Percentiles rank a stretch among this genome's conserved stretches.
phyloP scores from a whole-genome alignment of 2,888 invertebrate genomes.

The Rhaphigaster nebulosa region DNA sequence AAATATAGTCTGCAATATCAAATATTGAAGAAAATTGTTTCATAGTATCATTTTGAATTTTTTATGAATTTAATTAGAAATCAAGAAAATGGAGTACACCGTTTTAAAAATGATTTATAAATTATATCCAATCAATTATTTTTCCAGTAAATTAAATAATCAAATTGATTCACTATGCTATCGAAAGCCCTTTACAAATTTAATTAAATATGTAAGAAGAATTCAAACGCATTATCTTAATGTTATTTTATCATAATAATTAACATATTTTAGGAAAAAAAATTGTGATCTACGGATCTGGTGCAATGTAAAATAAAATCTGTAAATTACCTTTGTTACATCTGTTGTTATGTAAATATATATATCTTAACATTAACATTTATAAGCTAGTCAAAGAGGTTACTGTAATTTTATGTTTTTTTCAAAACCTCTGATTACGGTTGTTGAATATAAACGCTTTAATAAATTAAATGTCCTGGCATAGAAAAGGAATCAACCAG shows the following conservation, averaged over 20 bases:
- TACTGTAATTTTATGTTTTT: background rate
- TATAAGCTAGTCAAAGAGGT: conserved; percentile 53
- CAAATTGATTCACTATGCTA: background rate
- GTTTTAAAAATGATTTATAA: background rate
- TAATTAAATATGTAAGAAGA: background rate
- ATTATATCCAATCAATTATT: background rate
- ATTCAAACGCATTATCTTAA: background rate
- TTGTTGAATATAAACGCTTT: conserved; percentile 60
- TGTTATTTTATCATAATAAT: conserved; percentile 40
- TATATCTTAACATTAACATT: conserved; percentile 29
- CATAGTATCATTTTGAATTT: background rate
- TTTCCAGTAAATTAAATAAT: background rate
- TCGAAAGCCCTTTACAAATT: conserved; percentile 48
- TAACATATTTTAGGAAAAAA: conserved; percentile 50
- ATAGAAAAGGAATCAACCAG: conserved; percentile 24
- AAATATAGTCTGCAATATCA: background rate
- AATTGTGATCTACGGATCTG: conserved; percentile 51
- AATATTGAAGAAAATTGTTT: background rate
- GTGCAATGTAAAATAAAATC: conserved; percentile 34
- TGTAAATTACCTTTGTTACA: conserved; percentile 54
- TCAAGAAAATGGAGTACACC: background rate
- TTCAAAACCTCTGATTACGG: conserved; percentile 47
- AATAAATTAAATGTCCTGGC: conserved; percentile 52
- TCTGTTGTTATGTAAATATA: conserved; percentile 56
- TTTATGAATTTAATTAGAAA: background rate